Base-by-base conservation (phyloP, 2,888 invertebrate species). In the Synanthedon tipuliformis region DNA sequence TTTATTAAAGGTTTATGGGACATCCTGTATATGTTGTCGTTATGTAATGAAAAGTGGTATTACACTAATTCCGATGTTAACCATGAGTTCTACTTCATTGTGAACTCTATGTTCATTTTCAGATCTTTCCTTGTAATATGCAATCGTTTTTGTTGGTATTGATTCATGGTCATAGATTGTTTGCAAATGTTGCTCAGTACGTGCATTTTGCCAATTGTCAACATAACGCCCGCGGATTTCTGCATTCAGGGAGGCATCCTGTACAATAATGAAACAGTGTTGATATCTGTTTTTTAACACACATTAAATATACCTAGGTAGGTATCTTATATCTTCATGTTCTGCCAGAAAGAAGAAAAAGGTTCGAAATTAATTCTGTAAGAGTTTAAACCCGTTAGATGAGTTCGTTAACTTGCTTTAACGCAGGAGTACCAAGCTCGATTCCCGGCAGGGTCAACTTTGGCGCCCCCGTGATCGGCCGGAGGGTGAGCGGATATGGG, bases 41-140 rank as follows among this genome's bases (percentile, higher is more conserved):
- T 34, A 7, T n/a, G 4, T 27, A 34, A 34, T 34, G 34, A 34
- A 34, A 34, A 34, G 2, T 34, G 34, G 10, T 2, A 65, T 67
- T 59, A 85, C 86, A 58, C 73, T 75, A 41, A 81, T 80, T 27
- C 56, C 50, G 41, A 80, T 75, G 52, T 67, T 71, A 41, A 68
- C 65, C 12, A 82, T 62, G 34, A 77, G 57, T 53, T 81, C 82
- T n/a, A 83, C 64, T 65, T 85, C 84, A 0, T 67, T 54, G 51
- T 85, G 85, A 8, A 80, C 75, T 48, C 81, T 64, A 27, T 77
- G 68, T 56, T 86, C 85, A 27, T 73, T 64, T 13, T 81, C 81
- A 11, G 57, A 55, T 53, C 68, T 66, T 50, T 60, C 63, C 57
- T 82, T 84, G 59, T 64, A 77, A 50, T 60, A 61, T 54, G 73